Conservation (phyloP, 2,888 invertebrate species). For the Empis stercorea region DNA sequence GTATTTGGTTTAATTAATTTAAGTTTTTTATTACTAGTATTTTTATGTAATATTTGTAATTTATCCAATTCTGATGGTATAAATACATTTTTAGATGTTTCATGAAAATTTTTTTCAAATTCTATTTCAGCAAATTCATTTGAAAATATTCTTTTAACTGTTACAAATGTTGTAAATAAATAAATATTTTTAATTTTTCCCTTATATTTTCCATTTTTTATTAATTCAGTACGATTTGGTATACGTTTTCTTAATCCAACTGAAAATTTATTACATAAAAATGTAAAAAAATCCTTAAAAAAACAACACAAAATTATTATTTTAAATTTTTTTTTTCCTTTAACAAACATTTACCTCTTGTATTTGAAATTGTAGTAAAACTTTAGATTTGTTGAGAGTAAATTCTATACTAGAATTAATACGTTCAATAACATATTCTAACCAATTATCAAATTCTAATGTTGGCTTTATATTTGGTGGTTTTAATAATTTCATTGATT, state of each 20-base stretch:
- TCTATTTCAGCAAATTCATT: constrained; percentile 19
- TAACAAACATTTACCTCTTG: constrained; percentile 44
- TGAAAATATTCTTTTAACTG: constrained; percentile 61
- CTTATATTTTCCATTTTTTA: constrained; percentile 50
- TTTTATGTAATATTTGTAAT: not conserved
- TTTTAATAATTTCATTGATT: not conserved
- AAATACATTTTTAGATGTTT: constrained; percentile 41
- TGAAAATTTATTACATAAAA: constrained; percentile 57
- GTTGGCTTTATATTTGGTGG: constrained; percentile 17
- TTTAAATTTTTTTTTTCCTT: not conserved
- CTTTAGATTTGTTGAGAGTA: constrained; percentile 50
- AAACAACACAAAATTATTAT: constrained; percentile 1
- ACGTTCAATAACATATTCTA: constrained; percentile 61
- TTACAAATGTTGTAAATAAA: constrained; percentile 56
- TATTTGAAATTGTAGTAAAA: constrained; percentile 54
- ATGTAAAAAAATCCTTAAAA: constrained; percentile 51
- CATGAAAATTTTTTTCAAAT: constrained; percentile 48
- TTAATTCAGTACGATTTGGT: constrained; percentile 48
- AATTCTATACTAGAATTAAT: constrained; percentile 64
- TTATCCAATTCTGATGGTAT: not conserved
- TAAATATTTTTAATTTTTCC: constrained; percentile 57
- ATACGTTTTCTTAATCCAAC: constrained; percentile 48
- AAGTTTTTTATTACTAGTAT: constrained; percentile 13
- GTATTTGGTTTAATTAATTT: constrained; percentile 23
- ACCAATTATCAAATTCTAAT: constrained; percentile 51